Base-by-base conservation (phyloP, 2,888 invertebrate species). In the Micropterix aruncella region DNA sequence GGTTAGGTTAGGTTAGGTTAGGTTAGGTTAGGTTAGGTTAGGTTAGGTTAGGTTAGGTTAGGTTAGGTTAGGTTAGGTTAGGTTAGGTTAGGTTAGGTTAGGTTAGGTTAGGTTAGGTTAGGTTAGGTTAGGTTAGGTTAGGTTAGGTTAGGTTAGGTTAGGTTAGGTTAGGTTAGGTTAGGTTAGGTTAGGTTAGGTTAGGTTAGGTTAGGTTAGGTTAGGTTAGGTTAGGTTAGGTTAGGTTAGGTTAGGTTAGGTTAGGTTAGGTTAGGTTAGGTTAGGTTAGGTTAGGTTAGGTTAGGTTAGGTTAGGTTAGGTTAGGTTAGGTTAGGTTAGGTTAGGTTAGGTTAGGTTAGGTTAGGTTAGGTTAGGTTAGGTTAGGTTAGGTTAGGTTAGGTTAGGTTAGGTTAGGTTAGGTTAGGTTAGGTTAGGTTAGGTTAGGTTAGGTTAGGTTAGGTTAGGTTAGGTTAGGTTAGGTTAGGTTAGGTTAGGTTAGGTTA, bases 1-100 rank as follows among this genome's bases (percentile, higher is more conserved):
- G 42, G 42, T 42, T 42, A 42, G 42, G 42, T 42, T 42, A 42
- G 42, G 42, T 42, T 42, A 42, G 42, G 42, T 42, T 42, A 42
- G 42, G 42, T 42, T 42, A 42, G 42, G 42, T 42, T 42, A 42
- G 42, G 42, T 42, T 42, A 42, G 42, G 42, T 42, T 42, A 42
- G 42, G 42, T 42, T 42, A 42, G 42, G 42, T 42, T 42, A 42
- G 42, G 42, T 42, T 42, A 42, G 42, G 42, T 42, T 42, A 42
- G 42, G 42, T 42, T 42, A 42, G 42, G 42, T 42, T 42, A 42
- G 42, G 42, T 42, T 42, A 42, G 42, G 42, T 42, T 42, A 42
- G 42, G 42, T 42, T 42, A 42, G 42, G 42, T 42, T 42, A 42
- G 42, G 42, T 42, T 42, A 42, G 42, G 42, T 42, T 42, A 42